A percentile compares a stretch with the other conserved stretches of the same genome.
These are phyloP conservation scores for Caerostris darwini DNA, from an alignment of 1,140 invertebrate genomes.

Conservation along the genomic window DNA sequence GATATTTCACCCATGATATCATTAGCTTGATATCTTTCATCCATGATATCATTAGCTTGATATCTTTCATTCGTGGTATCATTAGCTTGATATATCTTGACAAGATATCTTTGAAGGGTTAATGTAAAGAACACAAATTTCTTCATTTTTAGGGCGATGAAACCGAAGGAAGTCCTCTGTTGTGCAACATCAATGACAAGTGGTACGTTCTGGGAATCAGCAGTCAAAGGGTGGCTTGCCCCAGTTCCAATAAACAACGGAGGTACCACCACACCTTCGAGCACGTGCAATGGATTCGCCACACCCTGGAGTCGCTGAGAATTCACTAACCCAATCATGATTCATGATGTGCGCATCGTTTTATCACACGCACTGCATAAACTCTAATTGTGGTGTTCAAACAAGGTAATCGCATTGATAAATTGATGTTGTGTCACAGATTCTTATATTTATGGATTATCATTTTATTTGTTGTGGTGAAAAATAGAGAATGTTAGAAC, in stretches of 20 bases:
- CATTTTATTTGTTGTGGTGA: constrained; percentile 33
- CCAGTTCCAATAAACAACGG: constrained; percentile 53
- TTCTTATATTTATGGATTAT: constrained; percentile 52
- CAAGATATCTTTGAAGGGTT: too few species aligned
- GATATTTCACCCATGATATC: too few species aligned
- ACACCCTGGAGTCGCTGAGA: constrained; percentile 70
- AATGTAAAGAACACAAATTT: background rate
- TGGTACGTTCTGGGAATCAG: constrained; percentile 72
- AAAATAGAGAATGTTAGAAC: constrained; percentile 22
- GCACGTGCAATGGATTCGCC: constrained; percentile 75
- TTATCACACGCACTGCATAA: constrained; percentile 44
- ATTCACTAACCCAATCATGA: constrained; percentile 43
- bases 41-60: too few species aligned
- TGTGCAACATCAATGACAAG: constrained; percentile 75
- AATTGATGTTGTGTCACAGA: constrained; percentile 11
- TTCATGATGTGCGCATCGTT: constrained; percentile 7
- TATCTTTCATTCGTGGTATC: too few species aligned
- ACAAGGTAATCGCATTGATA: background rate
- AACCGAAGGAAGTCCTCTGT: constrained; percentile 63
- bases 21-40: too few species aligned
- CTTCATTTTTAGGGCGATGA: constrained; percentile 44
- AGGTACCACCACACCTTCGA: constrained; percentile 65
- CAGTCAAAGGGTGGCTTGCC: constrained; percentile 53
- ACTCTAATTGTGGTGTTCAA: constrained; percentile 9
- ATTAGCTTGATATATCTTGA: too few species aligned